Base-by-base conservation (phyloP, 2,113 vertebrate genomes). In the Eretmodus cyanostictus region DNA sequence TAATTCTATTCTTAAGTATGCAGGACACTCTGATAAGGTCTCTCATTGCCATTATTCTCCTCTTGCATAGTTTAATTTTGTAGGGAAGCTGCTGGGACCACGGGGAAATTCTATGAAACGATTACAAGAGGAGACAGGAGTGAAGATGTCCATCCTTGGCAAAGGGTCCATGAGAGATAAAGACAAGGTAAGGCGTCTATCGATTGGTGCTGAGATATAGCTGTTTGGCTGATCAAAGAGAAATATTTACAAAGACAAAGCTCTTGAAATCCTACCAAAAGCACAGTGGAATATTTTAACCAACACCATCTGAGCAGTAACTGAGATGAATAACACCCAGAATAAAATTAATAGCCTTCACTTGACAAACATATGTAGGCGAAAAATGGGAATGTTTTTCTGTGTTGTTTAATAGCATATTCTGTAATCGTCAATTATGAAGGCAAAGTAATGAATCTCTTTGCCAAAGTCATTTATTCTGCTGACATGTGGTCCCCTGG, bases 101-200 rank as follows among this genome's bases (percentile, higher is more conserved):
- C 97, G 99, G 97, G 99, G 99, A 95, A 99, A 99, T 95, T 99
- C 99, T 89, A 97, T 99, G 97, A 99, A 99, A 96, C 97, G 99
- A 93, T 97, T 99, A 96, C 99, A 99, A 94, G 99, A 99, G 94
- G 99, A 99, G 96, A 99, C 99, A 19, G 98, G 98, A 89, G 98
- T 98, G 95, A 99, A 99, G 97, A 99, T 99, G 99, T 99, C 99
- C 90, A 99, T 99, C 95, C 97, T 99, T 40, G 99, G 99, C 59
- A 99, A 99, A 96, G 99, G 99, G 90, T 99, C 99, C 89, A 99
- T 99, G 98, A 97, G 99, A 91, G 99, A 99, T 95, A 99, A 99
- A 97, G 97, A 96, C 86, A 99, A 99, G 98, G 98, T 99, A 97
- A 85, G 89, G 86, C 57, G 42, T 27, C 63, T 87, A 88, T 86